Evolutionary conservation across 2,888 invertebrate species (phyloP).

Genomic region (Eristalis arbustorum): DNA sequence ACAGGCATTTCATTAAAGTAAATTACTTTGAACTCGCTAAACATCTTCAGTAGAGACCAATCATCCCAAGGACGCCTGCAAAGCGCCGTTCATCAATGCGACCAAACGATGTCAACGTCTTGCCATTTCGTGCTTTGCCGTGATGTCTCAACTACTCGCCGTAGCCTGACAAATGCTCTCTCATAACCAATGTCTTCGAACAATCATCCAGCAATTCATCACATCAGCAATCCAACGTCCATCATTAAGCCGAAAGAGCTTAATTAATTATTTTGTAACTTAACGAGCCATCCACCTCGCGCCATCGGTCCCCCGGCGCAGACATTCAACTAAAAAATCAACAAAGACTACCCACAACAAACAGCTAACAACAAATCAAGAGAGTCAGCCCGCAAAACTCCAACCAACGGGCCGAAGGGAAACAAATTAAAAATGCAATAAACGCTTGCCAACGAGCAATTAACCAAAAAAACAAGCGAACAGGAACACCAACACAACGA

Average conservation of each 20-base stretch:
- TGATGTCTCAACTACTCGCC: not conserved
- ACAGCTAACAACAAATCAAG: constrained; percentile 12
- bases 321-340: not conserved
- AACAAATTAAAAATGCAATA: constrained; percentile 59
- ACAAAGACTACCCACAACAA: constrained; percentile 21
- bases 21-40: too few species aligned
- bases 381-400: constrained; percentile 31
- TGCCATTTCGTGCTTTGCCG: not conserved
- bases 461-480: constrained; percentile 22
- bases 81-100: not conserved
- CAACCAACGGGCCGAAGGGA: constrained; percentile 29
- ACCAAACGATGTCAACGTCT: not conserved
- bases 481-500: not conserved
- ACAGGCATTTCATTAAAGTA: too few species aligned
- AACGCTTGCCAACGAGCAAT: constrained; percentile 56
- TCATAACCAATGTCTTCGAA: not conserved
- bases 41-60: too few species aligned
- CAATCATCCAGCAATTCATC: not conserved
- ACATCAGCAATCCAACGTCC: not conserved
- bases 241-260: not conserved
- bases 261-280: not conserved
- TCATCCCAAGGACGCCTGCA: too few species aligned
- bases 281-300: not conserved
- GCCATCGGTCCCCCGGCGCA: not conserved
- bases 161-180: not conserved